Evolutionary conservation across 1,140 invertebrate genomes (phyloP).

Genomic region (Lucilia sericata): DNA sequence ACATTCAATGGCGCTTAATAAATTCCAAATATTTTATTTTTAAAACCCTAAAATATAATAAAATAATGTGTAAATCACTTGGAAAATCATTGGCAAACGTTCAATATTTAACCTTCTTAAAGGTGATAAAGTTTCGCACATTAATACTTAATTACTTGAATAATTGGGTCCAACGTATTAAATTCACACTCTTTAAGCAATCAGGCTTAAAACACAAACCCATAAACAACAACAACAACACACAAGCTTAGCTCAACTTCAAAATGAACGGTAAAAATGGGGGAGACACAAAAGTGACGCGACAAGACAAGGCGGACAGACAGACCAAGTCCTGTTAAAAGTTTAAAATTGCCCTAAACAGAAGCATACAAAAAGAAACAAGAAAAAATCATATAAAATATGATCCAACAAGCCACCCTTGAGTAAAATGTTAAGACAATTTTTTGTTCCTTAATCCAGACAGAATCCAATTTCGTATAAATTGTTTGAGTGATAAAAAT

Average conservation of each 20-base stretch:
- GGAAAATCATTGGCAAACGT: conserved; percentile 38
- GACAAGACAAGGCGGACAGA: background rate
- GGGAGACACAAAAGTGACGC: background rate
- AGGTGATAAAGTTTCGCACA: conserved; percentile 46
- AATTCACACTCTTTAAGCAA: conserved; percentile 20
- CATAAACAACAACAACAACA: background rate
- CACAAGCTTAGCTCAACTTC: background rate
- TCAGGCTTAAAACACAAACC: background rate
- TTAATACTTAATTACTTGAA: conserved; percentile 46
- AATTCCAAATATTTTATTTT: too few relatives aligned
- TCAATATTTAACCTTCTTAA: conserved; percentile 30
- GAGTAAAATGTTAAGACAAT: background rate
- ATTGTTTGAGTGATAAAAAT: conserved; percentile 5
- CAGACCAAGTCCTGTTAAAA: background rate
- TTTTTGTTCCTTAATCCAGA: background rate
- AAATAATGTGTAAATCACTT: conserved; percentile 29
- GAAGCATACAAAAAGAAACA: background rate
- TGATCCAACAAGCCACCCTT: background rate
- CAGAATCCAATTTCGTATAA: background rate
- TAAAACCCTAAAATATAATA: too few relatives aligned
- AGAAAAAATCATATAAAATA: background rate
- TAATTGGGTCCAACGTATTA: conserved; percentile 45
- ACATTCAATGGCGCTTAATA: too few relatives aligned
- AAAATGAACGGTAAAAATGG: background rate
- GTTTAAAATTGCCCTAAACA: background rate